Evolutionary conservation across 2,113 vertebrate species (phyloP), one percentile per base, ranked within the genome.

Genomic region (Picathartes gymnocephalus): DNA sequence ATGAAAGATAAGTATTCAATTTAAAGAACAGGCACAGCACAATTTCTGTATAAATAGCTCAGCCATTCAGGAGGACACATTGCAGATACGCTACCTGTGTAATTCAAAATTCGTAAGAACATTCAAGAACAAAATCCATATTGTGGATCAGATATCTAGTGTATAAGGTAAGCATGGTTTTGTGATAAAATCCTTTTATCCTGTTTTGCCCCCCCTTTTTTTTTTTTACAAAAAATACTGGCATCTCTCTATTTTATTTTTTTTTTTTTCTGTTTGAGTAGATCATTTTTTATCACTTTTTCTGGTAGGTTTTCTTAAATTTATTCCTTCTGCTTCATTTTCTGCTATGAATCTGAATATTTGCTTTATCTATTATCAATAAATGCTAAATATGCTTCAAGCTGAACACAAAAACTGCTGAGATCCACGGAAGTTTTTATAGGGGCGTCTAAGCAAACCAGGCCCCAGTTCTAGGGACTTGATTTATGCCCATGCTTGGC

Each of bases 191-290:
- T 76, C 64, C 1, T 79, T 85, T 70, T 69, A 50, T 45, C 15
- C 22, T 28, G 3, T 53, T 53, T 76, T 30, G 15, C 10, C 4
- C 15, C 14, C 4, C 14, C 22, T 3, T 10, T 6, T 27, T 24
- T 40, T 30, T 17, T 35, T 25, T 45, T 8, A 6, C 4, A 12
- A 54, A 54, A 53, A 47, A 9, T 7, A 16, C 18, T 0, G 2
- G n/a, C 5, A 39, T 72, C 68, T 82, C 61, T 87, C 7, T 61
- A 28, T 61, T 86, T 15, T 69, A 23, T 35, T 68, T 50, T 7
- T 77, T 68, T 50, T 7, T 77, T 86, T 84, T 85, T 57, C 61
- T 60, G 3, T 42, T 65, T 78, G 15, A 56, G 5, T 42, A 6
- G 14, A 14, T 69, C 0, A 2, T 69, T 57, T 86, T 30, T 73